Percentiles rank a stretch among this genome's conserved stretches.
Conservation (phyloP, 2,797 vertebrate genomes). For the Gadopsis bispinosus region DNA sequence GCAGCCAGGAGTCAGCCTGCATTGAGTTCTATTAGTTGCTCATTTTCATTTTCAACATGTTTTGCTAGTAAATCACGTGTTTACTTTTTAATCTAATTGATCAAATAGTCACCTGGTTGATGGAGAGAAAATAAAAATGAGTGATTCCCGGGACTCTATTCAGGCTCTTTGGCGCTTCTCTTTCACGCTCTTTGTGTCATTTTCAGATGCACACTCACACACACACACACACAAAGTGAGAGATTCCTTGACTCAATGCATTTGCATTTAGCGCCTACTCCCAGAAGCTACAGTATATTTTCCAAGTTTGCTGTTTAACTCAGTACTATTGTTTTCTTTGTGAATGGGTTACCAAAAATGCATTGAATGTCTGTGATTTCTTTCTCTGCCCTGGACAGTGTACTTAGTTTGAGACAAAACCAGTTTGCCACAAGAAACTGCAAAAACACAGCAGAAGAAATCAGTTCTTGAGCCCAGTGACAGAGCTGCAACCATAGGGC, state of each 20-base stretch:
- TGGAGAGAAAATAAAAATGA: constrained; percentile 51
- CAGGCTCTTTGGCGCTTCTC: constrained; percentile 68
- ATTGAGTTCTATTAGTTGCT: constrained; percentile 21
- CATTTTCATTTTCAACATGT: constrained; percentile 45
- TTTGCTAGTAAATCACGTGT: constrained; percentile 21
- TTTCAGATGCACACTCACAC: constrained; percentile 20
- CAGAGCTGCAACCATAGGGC: constrained; percentile 32
- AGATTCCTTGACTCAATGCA: constrained; percentile 51
- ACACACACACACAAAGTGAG: constrained; percentile 57
- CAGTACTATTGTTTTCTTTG: constrained; percentile 37
- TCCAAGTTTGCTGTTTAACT: constrained; percentile 48
- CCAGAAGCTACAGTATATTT: constrained; percentile 54
- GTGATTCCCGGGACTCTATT: constrained; percentile 34
- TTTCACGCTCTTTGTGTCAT: constrained; percentile 35
- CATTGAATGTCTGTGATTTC: constrained; percentile 62
- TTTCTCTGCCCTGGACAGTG: constrained; percentile 64
- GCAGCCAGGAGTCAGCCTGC: constrained; percentile 68
- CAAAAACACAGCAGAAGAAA: constrained; percentile 49
- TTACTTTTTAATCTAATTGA: neutral
- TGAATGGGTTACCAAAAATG: constrained; percentile 43
- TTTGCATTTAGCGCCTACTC: constrained; percentile 50
- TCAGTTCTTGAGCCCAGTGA: constrained; percentile 37
- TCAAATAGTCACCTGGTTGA: constrained; percentile 10
- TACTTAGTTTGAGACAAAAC: constrained; percentile 51
- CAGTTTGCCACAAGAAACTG: constrained; percentile 50